These are phyloP conservation scores for Dasysyrphus tricinctus DNA, from an alignment of 2,888 invertebrate genomes.

Conservation along the genomic window DNA sequence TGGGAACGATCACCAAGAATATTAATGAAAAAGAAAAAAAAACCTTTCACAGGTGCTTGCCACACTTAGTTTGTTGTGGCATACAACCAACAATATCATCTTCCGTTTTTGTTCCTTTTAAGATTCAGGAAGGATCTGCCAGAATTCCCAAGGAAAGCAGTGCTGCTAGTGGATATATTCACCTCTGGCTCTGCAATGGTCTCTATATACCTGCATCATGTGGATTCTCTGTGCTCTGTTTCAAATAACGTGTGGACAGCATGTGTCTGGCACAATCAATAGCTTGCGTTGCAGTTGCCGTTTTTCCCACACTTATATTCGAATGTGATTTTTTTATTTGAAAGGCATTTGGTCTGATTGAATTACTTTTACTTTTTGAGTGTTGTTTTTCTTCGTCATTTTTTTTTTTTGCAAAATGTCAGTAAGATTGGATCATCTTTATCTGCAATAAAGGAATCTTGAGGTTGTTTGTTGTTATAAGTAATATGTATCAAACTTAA, in stretches of 20 bases:
- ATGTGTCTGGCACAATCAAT: constrained; percentile 70
- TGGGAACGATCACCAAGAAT: constrained; percentile 44
- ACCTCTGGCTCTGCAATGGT: constrained; percentile 2
- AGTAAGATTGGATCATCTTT: not conserved
- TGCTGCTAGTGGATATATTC: constrained; percentile 4
- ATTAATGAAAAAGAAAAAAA: constrained; percentile 27
- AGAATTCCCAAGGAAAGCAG: constrained; percentile 20
- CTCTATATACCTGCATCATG: constrained; percentile 4
- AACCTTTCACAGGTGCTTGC: constrained; percentile 61
- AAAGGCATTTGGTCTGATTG: constrained; percentile 30
- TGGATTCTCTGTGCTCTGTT: constrained; percentile 38
- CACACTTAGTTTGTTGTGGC: constrained; percentile 68
- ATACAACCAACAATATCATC: constrained; percentile 38
- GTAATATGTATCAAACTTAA: not conserved
- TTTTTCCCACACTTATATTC: constrained; percentile 62
- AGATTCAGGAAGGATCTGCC: constrained; percentile 49
- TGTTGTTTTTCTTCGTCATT: not conserved
- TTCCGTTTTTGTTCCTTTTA: constrained; percentile 32
- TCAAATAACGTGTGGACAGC: constrained; percentile 58
- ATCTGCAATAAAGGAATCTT: not conserved
- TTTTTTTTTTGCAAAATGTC: not conserved
- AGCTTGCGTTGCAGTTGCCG: constrained; percentile 64
- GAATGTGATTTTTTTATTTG: constrained; percentile 5
- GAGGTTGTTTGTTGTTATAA: not conserved
- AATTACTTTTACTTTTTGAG: constrained; percentile 36